Percentiles rank a stretch among this genome's conserved stretches.
These are phyloP conservation scores for Protophormia terraenovae DNA, from an alignment of 2,888 invertebrate species.

Conservation along the genomic window DNA sequence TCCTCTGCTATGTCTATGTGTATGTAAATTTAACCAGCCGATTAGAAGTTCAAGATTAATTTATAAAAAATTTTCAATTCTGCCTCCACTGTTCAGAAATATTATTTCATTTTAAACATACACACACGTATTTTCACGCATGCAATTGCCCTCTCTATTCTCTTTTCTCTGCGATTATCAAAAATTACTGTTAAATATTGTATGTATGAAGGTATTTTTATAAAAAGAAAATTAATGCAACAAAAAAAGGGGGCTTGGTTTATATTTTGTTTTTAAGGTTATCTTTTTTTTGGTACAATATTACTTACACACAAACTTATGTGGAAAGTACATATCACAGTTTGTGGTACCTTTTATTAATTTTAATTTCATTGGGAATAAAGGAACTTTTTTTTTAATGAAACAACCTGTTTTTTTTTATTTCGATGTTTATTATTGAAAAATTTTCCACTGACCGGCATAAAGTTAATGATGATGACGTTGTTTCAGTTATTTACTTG, in stretches of 20 bases:
- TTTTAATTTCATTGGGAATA: too few species aligned
- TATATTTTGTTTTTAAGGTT: background rate
- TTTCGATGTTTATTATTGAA: slow-evolving; percentile 10
- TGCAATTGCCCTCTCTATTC: too few species aligned
- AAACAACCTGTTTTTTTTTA: slow-evolving; percentile 14
- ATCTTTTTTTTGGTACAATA: background rate
- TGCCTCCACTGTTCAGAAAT: too few species aligned
- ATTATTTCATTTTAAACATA: too few species aligned
- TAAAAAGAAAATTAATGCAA: too few species aligned
- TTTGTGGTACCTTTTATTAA: background rate
- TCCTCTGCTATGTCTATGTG: too few species aligned
- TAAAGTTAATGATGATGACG: background rate
- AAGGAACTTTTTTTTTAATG: background rate
- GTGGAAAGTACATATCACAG: background rate
- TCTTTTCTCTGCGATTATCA: background rate
- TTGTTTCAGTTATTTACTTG: background rate
- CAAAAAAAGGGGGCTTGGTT: slow-evolving; percentile 27
- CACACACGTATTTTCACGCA: too few species aligned
- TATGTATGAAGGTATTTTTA: slow-evolving; percentile 3
- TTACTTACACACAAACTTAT: background rate
- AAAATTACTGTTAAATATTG: slow-evolving; percentile 12
- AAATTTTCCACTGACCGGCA: slow-evolving; percentile 38
- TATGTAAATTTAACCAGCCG: too few species aligned
- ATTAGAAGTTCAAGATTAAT: too few species aligned
- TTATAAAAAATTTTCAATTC: too few species aligned